These are phyloP conservation scores for Eristalis tenax DNA, from an alignment of 2,888 invertebrate species.

Conservation along the genomic window DNA sequence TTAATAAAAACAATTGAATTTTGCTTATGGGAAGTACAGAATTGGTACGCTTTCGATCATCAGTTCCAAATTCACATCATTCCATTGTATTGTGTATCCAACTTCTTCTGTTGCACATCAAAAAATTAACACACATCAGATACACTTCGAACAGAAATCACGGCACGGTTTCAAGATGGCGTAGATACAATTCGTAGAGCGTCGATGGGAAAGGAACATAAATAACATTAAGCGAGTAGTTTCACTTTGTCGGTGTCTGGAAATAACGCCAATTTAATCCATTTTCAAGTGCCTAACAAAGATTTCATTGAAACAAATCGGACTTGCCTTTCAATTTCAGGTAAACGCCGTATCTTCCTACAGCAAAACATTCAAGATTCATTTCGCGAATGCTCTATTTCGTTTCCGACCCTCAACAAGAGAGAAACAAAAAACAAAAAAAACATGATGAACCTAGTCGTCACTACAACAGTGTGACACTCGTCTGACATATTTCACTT, in stretches of 20 bases:
- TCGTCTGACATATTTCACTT: conserved; percentile 1
- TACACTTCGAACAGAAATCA: conserved; percentile 18
- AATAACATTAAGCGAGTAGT: conserved; percentile 11
- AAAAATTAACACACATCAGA: conserved; percentile 2
- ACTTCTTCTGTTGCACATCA: neutral
- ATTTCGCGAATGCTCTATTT: conserved; percentile 23
- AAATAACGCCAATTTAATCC: neutral
- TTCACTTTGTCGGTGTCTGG: neutral
- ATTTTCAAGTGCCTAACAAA: neutral
- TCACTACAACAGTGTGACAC: conserved; percentile 23
- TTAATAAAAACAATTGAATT: neutral
- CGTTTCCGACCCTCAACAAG: neutral
- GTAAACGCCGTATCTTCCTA: neutral
- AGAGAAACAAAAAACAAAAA: neutral
- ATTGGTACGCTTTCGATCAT: neutral
- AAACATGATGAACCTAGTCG: conserved; percentile 10
- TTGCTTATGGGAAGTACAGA: neutral
- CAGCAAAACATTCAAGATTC: conserved; percentile 12
- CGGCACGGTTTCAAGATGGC: conserved; percentile 40
- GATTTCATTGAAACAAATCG: neutral
- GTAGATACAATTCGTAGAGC: conserved; percentile 32
- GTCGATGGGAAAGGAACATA: conserved; percentile 32
- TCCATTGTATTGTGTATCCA: neutral
- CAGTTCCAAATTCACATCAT: neutral
- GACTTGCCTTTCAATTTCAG: neutral